Conservation (phyloP, 2,113 vertebrate species). For the Uropsilus gracilis region DNA sequence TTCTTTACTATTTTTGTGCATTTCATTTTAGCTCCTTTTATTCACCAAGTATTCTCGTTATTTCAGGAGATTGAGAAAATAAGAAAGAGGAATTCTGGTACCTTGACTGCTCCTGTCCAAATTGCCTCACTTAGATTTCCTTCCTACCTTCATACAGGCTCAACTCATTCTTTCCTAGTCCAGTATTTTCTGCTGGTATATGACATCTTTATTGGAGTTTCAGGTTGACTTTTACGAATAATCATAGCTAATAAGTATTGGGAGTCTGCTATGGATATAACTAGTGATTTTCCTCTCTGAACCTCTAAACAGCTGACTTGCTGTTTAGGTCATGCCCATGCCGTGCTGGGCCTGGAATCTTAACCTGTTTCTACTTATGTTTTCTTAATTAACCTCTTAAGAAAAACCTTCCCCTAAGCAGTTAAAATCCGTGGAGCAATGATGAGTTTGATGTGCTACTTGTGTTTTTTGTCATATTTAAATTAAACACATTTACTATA, state of each 20-base stretch:
- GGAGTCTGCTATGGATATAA: neutral
- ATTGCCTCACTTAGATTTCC: neutral
- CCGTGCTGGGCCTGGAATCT: neutral
- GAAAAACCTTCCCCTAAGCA: neutral
- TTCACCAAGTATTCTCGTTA: neutral
- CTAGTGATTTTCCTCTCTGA: neutral
- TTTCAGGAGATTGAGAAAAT: neutral
- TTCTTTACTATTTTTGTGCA: conserved; percentile 11
- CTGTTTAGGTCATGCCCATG: neutral
- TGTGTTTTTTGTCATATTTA: conserved; percentile 16
- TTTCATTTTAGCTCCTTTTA: neutral
- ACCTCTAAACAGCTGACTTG: neutral
- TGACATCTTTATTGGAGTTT: neutral
- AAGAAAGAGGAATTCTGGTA: neutral
- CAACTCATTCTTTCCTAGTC: neutral
- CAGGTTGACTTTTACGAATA: neutral
- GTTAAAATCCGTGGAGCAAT: conserved; percentile 41
- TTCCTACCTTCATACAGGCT: neutral
- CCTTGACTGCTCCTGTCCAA: neutral
- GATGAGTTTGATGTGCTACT: neutral
- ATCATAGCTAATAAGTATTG: neutral
- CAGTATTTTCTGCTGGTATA: neutral
- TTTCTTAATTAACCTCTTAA: neutral
- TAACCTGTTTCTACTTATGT: neutral
- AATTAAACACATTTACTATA: neutral